A percentile compares a stretch with the other conserved stretches of the same genome.
Conservation (phyloP, 2,888 invertebrate species). For the Mesorhabditis sp. region DNA sequence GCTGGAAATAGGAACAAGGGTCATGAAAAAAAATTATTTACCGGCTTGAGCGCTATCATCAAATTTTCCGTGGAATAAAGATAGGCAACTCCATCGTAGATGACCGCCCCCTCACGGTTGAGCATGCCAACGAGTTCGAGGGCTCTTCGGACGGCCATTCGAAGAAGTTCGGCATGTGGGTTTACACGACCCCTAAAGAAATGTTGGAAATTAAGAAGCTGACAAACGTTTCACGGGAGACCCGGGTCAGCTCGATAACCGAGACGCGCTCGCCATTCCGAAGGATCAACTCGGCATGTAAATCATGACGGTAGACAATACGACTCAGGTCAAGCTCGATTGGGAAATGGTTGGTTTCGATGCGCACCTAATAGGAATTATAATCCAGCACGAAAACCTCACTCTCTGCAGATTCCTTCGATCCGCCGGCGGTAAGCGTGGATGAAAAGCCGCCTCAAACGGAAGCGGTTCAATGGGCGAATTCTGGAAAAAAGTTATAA, state of each 20-base stretch:
- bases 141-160: background rate
- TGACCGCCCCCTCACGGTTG: background rate
- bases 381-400: background rate
- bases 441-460: background rate
- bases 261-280: background rate
- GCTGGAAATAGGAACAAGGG: background rate
- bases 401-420: constrained; percentile 4
- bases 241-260: background rate
- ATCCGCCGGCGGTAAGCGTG: background rate
- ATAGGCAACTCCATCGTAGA: background rate
- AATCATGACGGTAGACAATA: background rate
- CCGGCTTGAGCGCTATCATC: constrained; percentile 4
- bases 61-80: background rate
- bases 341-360: background rate
- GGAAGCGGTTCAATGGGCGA: no score
- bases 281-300: background rate
- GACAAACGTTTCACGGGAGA: no score
- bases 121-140: background rate
- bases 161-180: background rate
- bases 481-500: no score
- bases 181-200: background rate
- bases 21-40: background rate
- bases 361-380: background rate
- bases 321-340: background rate
- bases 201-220: background rate